Evolutionary conservation across 2,113 vertebrate species (phyloP), one percentile per base, ranked within the genome.

Genomic region (Lynx canadensis): DNA sequence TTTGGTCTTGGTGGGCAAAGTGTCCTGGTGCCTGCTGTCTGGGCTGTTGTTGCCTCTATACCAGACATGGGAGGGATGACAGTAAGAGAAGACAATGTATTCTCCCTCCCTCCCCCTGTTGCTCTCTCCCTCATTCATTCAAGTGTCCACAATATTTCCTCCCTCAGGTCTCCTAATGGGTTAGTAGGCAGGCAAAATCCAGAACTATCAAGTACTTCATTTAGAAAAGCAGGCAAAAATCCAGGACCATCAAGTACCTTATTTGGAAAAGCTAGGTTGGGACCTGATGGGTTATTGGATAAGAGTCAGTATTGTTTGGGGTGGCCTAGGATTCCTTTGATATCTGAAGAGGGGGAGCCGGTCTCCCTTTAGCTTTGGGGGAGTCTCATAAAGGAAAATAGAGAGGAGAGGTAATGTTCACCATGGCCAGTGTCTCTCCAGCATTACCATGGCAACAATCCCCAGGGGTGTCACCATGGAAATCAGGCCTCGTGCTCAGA

Each of bases 391-490:
- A 95, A 89, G 60, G 63, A 94, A 94, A 88, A 88, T 68, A 45
- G 80, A 91, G 90, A 93, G n/a, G 38, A 19, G 50, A 96, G 33
- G 55, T 91, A 93, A 81, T 92, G 57, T 94, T 96, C 66, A 63
- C 69, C 38, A 38, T 95, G 96, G 92, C 96, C 90, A 88, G 68
- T 96, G 48, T 91, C 86, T 41, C 90, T 97, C 60, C 45, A 92
- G 65, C 33, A 66, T 98, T 97, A 65, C 93, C 85, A 91, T 98
- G 78, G 78, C 74, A 98, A 98, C 95, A 83, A 41, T 98, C 82
- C 97, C 96, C 85, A 95, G 55, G 82, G 85, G 73, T 91, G 88
- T 97, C 96, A 91, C 97, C 65, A 97, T 96, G 95, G 96, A 97
- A 97, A 98, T 96, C 65, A 23, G 71, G 66, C 52, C 87, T 90